phyloP scores from a whole-genome alignment of 2,113 vertebrate genomes.

The Phalacrocorax carbo region DNA sequence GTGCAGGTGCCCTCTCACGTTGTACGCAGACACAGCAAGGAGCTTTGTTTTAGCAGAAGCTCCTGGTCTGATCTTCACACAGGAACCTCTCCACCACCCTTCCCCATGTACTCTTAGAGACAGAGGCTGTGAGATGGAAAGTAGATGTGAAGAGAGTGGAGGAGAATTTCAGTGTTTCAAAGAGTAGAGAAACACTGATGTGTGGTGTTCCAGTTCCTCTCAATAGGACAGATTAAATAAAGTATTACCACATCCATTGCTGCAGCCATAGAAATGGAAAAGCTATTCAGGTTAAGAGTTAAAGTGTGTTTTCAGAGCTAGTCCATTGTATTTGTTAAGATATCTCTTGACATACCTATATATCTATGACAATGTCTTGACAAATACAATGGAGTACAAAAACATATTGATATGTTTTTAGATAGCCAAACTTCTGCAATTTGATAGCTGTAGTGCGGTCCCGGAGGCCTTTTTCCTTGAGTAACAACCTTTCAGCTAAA shows the following conservation, averaged over 20 bases:
- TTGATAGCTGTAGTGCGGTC: not conserved
- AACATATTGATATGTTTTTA: fast-evolving
- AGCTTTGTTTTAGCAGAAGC: not conserved
- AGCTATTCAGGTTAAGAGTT: not conserved
- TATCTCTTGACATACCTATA: not conserved
- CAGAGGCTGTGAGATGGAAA: not conserved
- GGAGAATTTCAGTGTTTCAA: not conserved
- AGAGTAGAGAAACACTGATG: not conserved
- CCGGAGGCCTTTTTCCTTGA: not conserved
- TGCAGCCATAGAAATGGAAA: not conserved
- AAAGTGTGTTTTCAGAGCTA: not conserved
- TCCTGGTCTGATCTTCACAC: not conserved
- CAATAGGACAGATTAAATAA: not conserved
- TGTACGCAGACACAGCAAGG: too few species aligned
- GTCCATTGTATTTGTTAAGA: not conserved
- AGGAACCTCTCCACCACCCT: not conserved
- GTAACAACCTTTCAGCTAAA: not conserved
- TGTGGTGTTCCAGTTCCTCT: not conserved
- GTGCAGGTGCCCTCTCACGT: not conserved
- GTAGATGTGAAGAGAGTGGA: not conserved
- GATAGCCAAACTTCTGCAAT: not conserved
- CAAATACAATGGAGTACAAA: not conserved
- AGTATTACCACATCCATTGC: not conserved
- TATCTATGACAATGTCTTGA: not conserved
- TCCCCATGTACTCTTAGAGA: not conserved